Base-by-base conservation (phyloP, 2,888 invertebrate species). In the Xanthorhoe designata region DNA sequence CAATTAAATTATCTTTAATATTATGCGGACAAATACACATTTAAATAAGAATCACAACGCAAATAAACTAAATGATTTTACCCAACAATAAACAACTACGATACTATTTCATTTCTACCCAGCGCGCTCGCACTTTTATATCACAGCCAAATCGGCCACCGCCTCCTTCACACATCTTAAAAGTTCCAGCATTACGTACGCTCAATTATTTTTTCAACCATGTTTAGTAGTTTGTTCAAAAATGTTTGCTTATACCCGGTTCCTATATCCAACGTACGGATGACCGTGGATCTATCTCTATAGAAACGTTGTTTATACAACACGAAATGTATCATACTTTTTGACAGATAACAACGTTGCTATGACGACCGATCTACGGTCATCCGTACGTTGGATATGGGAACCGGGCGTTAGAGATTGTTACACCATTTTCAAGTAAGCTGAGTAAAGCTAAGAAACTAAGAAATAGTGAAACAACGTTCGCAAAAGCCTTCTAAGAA, bases 71-170 rank as follows among this genome's bases (percentile, higher is more conserved):
- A 35, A 13, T 17, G 32, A 15, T 32, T 35, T 54, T 54, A 52
- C 7, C 29, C n/a, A 15, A 5, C 38, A 55, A 51, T 35, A 64
- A 56, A 66, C 55, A 60, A 70, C 70, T 78, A 71, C 71, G 71
- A 47, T 74, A 61, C 59, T 71, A 76, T 61, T 70, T 70, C 69
- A 69, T 76, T 77, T 71, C 75, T 81, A 78, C 63, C 53, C 69
- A 73, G 68, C 80, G 73, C 76, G 59, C 67, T 52, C 64, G 64
- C 67, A 29, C 49, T 50, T 56, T 69, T 77, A 79, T 89, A 91
- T 91, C 91, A 91, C 91, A 92, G 91, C 90, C 90, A 86, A 87
- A 80, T 83, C 77, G 81, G 81, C 86, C 89, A 81, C 85, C 87
- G 83, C 85, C 64, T 73, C 65, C 73, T 61, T 68, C 51, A 7